phyloP scores from a whole-genome alignment of 2,888 invertebrate species.

The Herminia tarsipennalis region DNA sequence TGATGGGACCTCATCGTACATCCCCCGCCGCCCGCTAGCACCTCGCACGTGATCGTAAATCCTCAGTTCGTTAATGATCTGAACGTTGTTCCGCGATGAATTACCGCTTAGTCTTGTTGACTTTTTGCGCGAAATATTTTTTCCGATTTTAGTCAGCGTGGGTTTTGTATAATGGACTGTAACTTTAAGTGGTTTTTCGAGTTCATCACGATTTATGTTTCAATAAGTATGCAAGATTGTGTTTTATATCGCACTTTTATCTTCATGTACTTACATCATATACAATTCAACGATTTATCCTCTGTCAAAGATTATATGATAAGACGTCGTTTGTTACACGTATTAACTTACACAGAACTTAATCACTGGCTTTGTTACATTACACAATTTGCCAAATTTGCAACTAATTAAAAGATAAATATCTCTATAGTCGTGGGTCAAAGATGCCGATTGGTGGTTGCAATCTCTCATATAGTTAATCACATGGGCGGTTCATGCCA shows the following conservation, averaged over 20 bases:
- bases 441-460: conserved; percentile 42
- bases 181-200: conserved; percentile 77
- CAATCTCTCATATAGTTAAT: conserved; percentile 47
- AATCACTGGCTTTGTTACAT: neutral
- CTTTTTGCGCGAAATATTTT: conserved; percentile 73
- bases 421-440: conserved; percentile 35
- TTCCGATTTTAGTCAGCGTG: conserved; percentile 71
- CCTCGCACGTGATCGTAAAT: conserved; percentile 80
- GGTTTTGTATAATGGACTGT: conserved; percentile 72
- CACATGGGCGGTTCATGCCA: conserved; percentile 46
- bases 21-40: conserved; percentile 45
- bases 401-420: conserved; percentile 30
- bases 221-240: conserved; percentile 70
- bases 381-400: conserved; percentile 25
- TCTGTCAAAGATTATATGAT: conserved; percentile 45
- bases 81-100: conserved; percentile 73
- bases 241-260: conserved; percentile 61
- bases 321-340: conserved; percentile 22
- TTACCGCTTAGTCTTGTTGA: conserved; percentile 77
- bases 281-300: conserved; percentile 52
- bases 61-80: conserved; percentile 78
- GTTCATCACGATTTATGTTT: conserved; percentile 76
- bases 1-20: conserved; percentile 56
- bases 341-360: conserved; percentile 12
- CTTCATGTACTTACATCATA: conserved; percentile 59